Base-by-base conservation (phyloP, 92 coral and sea anemone genomes). In the Paramuricea clavata region DNA sequence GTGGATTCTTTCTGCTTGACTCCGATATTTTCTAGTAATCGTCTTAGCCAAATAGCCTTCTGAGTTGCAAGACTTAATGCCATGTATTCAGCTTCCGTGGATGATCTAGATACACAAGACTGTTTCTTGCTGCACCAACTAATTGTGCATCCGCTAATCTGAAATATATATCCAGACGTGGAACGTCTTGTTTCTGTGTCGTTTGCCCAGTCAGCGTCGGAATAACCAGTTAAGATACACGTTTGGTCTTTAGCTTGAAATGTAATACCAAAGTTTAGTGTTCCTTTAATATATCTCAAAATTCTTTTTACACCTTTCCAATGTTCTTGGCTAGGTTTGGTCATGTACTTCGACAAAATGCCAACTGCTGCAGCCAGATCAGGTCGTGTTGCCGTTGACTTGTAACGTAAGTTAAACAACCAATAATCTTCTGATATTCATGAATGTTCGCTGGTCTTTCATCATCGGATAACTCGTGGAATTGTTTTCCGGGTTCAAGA, bases 1-100 rank as follows among this genome's bases (percentile, higher is more conserved):
- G 67, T 19, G 3, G 67, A 26, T 19, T 57, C 30, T 16, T 25
- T 61, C 31, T 19, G 69, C 30, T 31, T 61, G 9, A 61, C 26
- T 9, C 69, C 69, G 17, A 61, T 23, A 23, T 61, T 61, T 31
- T 61, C 69, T 25, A 19, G 69, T n/a, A n/a, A n/a, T n/a, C n/a
- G n/a, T 15, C 69, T 61, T 61, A 61, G 30, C 69, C 69, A 61
- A 23, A 61, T 61, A 31, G 69, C 69, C 35, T 61, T 26, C 35
- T 61, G 69, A 10, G 78, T 72, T 41, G 78, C 78, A 35, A 72
- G 13, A 12, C 78, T 72, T 23, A 34, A 67, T 30, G 74, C 74
- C 74, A 67, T 67, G 44, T 82, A 82, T 25, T 82, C 78, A 35
- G 77, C 86, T 42, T 83, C 81, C 22, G 87, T 71, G 16, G 87